These are phyloP conservation scores for Limnodromus scolopaceus DNA, from an alignment of 2,797 vertebrate species.

Conservation along the genomic window DNA sequence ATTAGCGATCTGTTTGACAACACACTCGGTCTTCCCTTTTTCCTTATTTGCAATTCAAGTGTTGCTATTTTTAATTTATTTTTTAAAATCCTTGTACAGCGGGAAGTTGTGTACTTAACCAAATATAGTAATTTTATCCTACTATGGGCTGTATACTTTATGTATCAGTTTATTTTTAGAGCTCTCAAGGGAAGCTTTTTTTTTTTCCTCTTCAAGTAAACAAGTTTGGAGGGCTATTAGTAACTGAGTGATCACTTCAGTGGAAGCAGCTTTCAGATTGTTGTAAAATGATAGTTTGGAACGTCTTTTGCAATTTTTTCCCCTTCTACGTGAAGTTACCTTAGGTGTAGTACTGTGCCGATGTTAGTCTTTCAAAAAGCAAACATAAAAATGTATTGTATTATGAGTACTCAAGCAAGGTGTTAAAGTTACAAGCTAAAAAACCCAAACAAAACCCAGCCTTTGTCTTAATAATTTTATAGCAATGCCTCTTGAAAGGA, in stretches of 20 bases:
- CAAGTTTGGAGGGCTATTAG: background rate
- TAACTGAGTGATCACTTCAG: background rate
- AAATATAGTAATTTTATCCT: conserved; percentile 32
- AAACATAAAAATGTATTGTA: background rate
- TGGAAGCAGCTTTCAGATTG: background rate
- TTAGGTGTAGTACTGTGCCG: background rate
- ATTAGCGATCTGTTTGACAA: background rate
- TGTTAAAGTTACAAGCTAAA: background rate
- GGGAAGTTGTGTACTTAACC: background rate
- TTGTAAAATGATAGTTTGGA: background rate
- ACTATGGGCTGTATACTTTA: background rate
- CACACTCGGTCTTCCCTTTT: background rate
- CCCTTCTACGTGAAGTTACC: background rate
- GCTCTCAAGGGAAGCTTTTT: background rate
- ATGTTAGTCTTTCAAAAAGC: background rate
- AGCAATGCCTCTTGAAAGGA: background rate
- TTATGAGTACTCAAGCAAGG: background rate
- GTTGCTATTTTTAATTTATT: background rate
- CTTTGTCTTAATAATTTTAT: background rate
- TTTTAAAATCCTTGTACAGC: background rate
- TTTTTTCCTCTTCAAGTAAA: background rate
- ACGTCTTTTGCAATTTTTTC: background rate
- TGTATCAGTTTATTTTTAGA: conserved; percentile 50
- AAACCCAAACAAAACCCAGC: rapidly evolving
- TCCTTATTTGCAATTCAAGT: background rate